phyloP scores from a whole-genome alignment of 2,888 invertebrate species.

The Helicoverpa assulta region DNA sequence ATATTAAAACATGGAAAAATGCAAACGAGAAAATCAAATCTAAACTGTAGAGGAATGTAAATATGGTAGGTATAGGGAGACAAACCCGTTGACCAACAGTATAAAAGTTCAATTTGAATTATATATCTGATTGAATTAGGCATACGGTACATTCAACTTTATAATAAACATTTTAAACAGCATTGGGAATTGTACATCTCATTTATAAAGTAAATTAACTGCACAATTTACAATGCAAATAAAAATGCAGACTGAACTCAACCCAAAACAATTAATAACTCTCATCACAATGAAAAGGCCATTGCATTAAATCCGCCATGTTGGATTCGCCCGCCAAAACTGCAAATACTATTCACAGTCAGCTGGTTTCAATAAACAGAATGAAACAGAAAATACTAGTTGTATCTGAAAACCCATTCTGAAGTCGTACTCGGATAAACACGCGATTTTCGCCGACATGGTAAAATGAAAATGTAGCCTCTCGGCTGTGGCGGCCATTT shows the following conservation, averaged over 20 bases:
- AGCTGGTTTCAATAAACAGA: slow-evolving; percentile 17
- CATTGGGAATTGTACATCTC: too few relatives aligned
- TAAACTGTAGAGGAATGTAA: too few relatives aligned
- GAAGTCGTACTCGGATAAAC: neutral
- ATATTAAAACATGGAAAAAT: slow-evolving; percentile 5
- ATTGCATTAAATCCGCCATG: slow-evolving; percentile 17
- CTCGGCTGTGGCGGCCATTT: too few relatives aligned
- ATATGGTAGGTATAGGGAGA: too few relatives aligned
- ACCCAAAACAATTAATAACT: neutral
- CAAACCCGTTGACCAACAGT: too few relatives aligned
- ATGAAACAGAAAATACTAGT: neutral
- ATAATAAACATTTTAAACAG: too few relatives aligned
- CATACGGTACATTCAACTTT: too few relatives aligned
- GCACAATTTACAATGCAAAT: neutral
- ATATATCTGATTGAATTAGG: too few relatives aligned
- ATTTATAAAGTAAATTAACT: slow-evolving; percentile 1
- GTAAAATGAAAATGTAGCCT: neutral
- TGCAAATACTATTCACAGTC: slow-evolving; percentile 2
- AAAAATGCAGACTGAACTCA: neutral
- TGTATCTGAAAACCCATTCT: slow-evolving; percentile 7
- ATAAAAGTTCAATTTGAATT: too few relatives aligned
- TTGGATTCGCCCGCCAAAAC: slow-evolving; percentile 23
- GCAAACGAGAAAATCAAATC: too few relatives aligned
- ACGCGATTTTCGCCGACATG: neutral
- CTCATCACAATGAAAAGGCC: slow-evolving; percentile 7